These are phyloP conservation scores for Nezara viridula DNA, from an alignment of 2,888 invertebrate genomes.

Conservation along the genomic window DNA sequence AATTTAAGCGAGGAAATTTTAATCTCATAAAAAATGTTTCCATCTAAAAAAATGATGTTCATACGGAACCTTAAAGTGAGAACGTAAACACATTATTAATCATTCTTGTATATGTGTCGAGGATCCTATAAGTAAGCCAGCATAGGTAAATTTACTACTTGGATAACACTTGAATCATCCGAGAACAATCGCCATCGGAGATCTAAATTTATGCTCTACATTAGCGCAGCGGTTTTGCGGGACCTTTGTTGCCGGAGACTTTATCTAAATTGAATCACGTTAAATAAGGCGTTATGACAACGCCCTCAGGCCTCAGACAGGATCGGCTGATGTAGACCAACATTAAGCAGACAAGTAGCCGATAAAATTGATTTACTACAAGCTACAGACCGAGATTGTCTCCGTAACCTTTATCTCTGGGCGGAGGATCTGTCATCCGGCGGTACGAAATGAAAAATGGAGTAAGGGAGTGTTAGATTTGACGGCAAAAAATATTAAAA, in stretches of 20 bases:
- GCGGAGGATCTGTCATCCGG: background rate
- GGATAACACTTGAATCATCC: constrained; percentile 1
- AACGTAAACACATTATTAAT: too few species aligned
- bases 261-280: constrained; percentile 39
- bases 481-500: background rate
- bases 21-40: too few species aligned
- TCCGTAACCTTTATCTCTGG: background rate
- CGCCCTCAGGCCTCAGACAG: background rate
- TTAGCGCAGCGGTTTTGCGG: constrained; percentile 6
- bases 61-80: too few species aligned
- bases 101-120: background rate
- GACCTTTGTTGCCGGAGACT: background rate
- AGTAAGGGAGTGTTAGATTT: background rate
- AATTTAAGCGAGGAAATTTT: too few species aligned
- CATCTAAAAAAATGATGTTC: too few species aligned
- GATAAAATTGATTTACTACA: constrained; percentile 12
- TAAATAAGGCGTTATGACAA: constrained; percentile 47
- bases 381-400: background rate
- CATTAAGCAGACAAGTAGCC: constrained; percentile 2
- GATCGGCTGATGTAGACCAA: background rate
- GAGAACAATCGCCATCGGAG: background rate
- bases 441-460: background rate
- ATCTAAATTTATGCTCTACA: constrained; percentile 40
- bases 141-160: background rate
- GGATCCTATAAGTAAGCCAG: background rate